Conservation (phyloP, 2,888 invertebrate species). For the Heliothis peltigera region DNA sequence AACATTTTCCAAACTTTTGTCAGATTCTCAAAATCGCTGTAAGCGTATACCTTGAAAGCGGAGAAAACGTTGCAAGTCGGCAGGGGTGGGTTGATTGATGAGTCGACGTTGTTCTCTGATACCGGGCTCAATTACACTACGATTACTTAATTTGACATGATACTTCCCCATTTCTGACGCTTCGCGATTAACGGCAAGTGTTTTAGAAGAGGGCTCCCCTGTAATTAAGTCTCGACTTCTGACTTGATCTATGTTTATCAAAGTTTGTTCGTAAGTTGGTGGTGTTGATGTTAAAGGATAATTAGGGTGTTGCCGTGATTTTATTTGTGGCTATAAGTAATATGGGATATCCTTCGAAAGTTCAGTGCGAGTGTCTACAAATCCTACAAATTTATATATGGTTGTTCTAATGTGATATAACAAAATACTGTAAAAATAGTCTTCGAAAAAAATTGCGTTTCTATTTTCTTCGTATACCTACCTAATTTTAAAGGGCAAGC, state of each 20-base stretch:
- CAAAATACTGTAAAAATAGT: no score
- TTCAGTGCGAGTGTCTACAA: no score
- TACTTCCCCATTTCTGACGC: constrained; percentile 73
- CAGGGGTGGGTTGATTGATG: constrained; percentile 86
- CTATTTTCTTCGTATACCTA: no score
- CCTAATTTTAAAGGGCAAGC: no score
- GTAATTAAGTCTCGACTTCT: constrained; percentile 44
- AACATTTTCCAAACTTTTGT: not conserved
- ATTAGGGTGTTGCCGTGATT: not conserved
- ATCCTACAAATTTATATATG: no score
- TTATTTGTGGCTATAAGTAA: no score
- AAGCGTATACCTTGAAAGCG: constrained; percentile 34
- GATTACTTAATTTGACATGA: constrained; percentile 88
- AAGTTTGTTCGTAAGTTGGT: constrained; percentile 16
- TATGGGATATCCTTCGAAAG: no score
- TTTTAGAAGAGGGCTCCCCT: constrained; percentile 54
- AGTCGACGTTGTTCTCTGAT: constrained; percentile 83
- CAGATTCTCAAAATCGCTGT: constrained; percentile 19
- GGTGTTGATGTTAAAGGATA: not conserved
- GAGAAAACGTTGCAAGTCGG: constrained; percentile 47
- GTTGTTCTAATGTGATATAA: no score
- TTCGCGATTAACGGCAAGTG: constrained; percentile 65
- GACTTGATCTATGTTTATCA: constrained; percentile 14
- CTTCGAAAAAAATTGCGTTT: no score
- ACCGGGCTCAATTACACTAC: constrained; percentile 83